phyloP scores from a whole-genome alignment of 2,888 invertebrate species.

The Glaucopsyche alexis region DNA sequence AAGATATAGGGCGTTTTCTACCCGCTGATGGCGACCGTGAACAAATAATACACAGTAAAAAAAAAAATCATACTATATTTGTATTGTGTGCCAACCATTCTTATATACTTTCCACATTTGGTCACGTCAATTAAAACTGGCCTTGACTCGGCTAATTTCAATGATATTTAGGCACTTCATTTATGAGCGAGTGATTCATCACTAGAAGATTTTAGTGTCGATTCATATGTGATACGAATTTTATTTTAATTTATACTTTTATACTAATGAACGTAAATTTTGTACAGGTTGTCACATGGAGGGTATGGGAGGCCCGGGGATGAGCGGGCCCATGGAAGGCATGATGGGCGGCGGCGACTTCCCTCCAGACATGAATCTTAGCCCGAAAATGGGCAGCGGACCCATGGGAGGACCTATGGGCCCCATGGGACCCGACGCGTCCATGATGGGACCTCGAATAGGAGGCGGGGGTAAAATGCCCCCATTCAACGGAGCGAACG shows the following conservation, averaged over 20 bases:
- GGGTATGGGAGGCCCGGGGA: constrained; percentile 73
- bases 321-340: constrained; percentile 75
- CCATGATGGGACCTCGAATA: constrained; percentile 84
- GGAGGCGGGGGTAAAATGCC: constrained; percentile 78
- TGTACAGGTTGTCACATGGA: constrained; percentile 74
- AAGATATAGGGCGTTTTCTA: no score
- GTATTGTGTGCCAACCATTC: not conserved
- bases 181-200: constrained; percentile 8
- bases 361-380: constrained; percentile 79
- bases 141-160: not conserved
- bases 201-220: not conserved
- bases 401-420: constrained; percentile 77
- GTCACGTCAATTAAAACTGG: constrained; percentile 1
- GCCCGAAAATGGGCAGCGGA: constrained; percentile 83
- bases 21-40: no score
- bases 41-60: no score
- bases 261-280: not conserved
- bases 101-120: not conserved
- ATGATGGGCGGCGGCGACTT: constrained; percentile 78
- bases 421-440: constrained; percentile 75
- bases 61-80: not conserved
- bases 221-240: not conserved
- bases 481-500: constrained; percentile 84
- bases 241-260: no score
- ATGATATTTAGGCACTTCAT: not conserved